Base-by-base conservation (phyloP, 2,888 invertebrate genomes). In the Hetaerina titia region DNA sequence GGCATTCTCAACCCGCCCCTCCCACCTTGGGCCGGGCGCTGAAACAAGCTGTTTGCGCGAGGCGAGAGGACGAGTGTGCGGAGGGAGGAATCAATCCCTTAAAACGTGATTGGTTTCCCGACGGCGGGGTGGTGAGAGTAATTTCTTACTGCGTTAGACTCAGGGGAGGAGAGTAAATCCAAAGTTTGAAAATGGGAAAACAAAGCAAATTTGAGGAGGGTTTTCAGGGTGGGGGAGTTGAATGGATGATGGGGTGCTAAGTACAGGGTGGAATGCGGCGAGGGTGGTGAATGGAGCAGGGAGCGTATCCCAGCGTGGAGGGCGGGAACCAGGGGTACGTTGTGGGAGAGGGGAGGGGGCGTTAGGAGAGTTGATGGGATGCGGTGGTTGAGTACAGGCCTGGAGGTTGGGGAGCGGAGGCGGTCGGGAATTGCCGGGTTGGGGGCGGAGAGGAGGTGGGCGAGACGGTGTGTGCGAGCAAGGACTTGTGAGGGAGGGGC, bases 81-180 rank as follows among this genome's bases (percentile, higher is more conserved):
- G 31, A 31, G 31, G 81, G 25, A 31, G 31, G 81, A 81, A 25
- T 81, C 81, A 81, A 81, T 81, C 81, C 81, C 81, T 81, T 81
- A 81, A 81, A 81, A 81, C 31, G 31, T 81, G 81, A 81, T 81
- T 81, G 81, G 81, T 81, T 81, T 81, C 31, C 15, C 31, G 0
- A 11, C 5, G 13, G 81, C 8, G 81, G 0, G 31, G 17, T 11
- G 13, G 11, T 15, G 81, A 31, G 81, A 81, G 81, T 81, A 81
- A 81, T 81, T 81, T 81, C 81, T 81, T 81, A 81, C 81, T 81
- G 81, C 81, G 31, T 81, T 22, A 69, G 22, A n/a, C n/a, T 69
- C 69, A 17, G 25, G 45, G 19, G 25, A 8, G 74, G 74, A 31
- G 81, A 31, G 31, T 31, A 31, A 5, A 25, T 31, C 81, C 25